phyloP scores from a whole-genome alignment of 23 tunicate species.

The Ciona savignyi region DNA sequence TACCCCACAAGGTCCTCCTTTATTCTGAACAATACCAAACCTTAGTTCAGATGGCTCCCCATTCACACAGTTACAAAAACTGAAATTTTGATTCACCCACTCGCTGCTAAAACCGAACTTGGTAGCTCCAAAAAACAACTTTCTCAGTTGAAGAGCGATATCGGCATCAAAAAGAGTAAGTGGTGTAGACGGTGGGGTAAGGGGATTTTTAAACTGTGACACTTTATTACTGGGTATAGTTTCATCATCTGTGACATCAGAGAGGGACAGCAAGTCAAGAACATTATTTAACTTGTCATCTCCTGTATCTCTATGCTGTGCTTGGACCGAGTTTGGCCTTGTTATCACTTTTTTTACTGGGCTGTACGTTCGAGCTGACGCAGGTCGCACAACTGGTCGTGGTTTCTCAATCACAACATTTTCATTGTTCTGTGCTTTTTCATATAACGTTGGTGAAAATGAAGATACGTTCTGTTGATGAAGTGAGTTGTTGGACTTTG shows the following conservation, averaged over 20 bases:
- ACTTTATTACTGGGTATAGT: no score
- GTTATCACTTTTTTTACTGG: no score
- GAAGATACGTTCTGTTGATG: no score
- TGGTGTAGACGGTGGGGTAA: background rate
- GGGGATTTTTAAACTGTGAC: no score
- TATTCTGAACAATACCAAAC: constrained; percentile 78
- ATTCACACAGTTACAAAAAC: constrained; percentile 31
- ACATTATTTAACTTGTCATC: background rate
- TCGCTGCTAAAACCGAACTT: constrained; percentile 34
- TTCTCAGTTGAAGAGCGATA: constrained; percentile 22
- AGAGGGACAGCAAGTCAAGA: background rate
- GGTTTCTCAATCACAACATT: no score
- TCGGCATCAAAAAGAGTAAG: constrained; percentile 18
- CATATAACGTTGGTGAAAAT: no score
- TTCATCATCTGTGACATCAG: background rate
- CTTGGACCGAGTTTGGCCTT: background rate
- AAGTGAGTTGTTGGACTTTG: background rate
- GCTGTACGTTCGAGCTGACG: background rate
- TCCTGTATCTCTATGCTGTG: background rate
- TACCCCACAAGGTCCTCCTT: constrained; percentile 93
- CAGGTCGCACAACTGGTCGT: background rate
- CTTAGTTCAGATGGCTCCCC: constrained; percentile 27
- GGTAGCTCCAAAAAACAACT: constrained; percentile 44
- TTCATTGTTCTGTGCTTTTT: background rate
- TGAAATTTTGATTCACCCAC: constrained; percentile 64